Percentiles rank a stretch among this genome's conserved stretches.
These are phyloP conservation scores for Benitochromis conjunctus DNA, from an alignment of 2,113 vertebrate species.

Conservation along the genomic window DNA sequence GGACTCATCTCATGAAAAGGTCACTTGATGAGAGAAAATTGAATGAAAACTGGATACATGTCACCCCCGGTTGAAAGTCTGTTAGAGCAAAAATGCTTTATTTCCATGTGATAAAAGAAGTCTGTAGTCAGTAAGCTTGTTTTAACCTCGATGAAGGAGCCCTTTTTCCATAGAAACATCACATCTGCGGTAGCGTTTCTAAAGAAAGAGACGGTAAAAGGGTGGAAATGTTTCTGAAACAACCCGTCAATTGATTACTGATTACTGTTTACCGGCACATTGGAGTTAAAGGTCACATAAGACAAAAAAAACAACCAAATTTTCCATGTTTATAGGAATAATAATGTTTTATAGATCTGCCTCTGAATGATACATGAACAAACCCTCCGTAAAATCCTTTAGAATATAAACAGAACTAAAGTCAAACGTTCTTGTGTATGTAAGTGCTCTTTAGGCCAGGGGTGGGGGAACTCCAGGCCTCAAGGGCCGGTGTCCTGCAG, in stretches of 20 bases:
- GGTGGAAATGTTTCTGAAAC: not conserved
- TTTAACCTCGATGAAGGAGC: not conserved
- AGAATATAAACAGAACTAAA: not conserved
- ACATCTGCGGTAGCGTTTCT: not conserved
- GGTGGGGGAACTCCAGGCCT: not conserved
- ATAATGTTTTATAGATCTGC: not conserved
- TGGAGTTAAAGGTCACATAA: not conserved
- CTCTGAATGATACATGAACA: not conserved
- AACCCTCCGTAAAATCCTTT: not conserved
- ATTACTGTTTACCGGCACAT: not conserved
- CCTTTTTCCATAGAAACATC: not conserved
- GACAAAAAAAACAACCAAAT: not conserved
- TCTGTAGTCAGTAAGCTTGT: not conserved
- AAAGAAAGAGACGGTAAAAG: not conserved
- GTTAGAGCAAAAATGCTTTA: not conserved
- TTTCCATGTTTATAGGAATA: not conserved
- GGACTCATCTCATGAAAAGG: constrained; percentile 3
- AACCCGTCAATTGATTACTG: not conserved
- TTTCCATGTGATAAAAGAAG: not conserved
- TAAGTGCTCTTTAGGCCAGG: not conserved
- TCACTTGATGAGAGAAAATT: not conserved
- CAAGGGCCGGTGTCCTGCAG: fast-evolving
- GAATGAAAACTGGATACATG: not conserved
- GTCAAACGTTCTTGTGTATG: not conserved
- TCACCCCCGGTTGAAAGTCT: not conserved